Evolutionary conservation across 2,113 vertebrate genomes (phyloP).

Genomic region (Spermophilus dauricus): DNA sequence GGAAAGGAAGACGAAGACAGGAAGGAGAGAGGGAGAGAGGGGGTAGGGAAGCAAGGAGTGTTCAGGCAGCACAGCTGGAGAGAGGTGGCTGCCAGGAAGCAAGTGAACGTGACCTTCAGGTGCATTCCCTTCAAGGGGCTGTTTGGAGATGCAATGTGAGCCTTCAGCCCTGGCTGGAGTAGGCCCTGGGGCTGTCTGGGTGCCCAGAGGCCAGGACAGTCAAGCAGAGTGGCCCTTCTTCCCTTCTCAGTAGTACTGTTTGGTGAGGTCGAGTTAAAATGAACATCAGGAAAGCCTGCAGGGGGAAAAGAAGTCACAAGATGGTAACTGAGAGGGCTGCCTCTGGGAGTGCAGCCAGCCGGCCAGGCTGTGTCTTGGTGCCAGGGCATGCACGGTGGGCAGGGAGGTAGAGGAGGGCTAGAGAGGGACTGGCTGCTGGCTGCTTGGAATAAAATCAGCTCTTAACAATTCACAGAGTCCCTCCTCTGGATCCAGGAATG

Average conservation of each 20-base stretch:
- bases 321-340: neutral
- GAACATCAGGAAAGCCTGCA: neutral
- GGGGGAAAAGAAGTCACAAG: neutral
- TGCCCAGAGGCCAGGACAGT: neutral
- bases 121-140: neutral
- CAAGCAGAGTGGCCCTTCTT: neutral
- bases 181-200: neutral
- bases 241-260: neutral
- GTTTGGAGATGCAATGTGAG: neutral
- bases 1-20: conserved; percentile 33
- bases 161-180: neutral
- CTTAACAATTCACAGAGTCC: neutral
- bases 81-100: neutral
- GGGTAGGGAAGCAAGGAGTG: neutral
- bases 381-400: neutral
- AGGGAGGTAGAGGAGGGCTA: neutral
- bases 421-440: neutral
- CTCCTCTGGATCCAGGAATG: neutral
- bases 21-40: neutral
- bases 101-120: neutral
- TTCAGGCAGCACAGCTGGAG: conserved; percentile 39
- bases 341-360: neutral
- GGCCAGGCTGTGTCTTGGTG: neutral
- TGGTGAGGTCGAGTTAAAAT: neutral
- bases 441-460: neutral